Base-by-base conservation (phyloP, 2,888 invertebrate genomes). In the Dione vanillae region DNA sequence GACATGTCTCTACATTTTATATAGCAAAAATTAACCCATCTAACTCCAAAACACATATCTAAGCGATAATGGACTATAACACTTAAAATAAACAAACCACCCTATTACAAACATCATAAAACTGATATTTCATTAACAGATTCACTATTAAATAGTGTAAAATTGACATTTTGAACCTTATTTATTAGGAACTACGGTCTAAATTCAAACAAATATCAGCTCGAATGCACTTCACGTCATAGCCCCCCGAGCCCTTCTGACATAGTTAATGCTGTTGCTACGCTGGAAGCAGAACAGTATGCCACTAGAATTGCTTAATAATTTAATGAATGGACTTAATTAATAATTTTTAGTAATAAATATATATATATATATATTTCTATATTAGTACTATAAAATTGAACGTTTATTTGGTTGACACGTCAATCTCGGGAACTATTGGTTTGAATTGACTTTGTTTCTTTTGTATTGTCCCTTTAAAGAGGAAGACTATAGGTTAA, bases 191-290 rank as follows among this genome's bases (percentile, higher is more conserved):
- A 0, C 70, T 80, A 82, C 76, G 76, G 80, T 72, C 75, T 71
- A 78, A 73, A 79, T 79, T 79, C 47, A 69, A 74, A 69, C 51
- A 54, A 54, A 45, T 14, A n/a, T 12, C 52, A 45, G 56, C 11
- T 82, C 82, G 83, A 84, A 86, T 89, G 89, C 89, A 89, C 70
- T 78, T 76, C 86, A 87, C 87, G 88, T 89, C 88, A 88, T 76
- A 74, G 74, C 78, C 64, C 83, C 84, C 85, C 85, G 80, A 80
- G 82, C 89, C 88, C 88, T 87, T 87, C 78, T 87, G 87, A 87
- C 88, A 87, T 81, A 89, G 82, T 82, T 86, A 80, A 1, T 74
- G 75, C 78, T 84, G 90, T 90, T 78, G 87, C 84, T 82, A 85
- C 77, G 89, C 87, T 85, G 85, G 85, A 86, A 84, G 82, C 82